Conservation (phyloP, 2,888 invertebrate species). For the Ectobius pallidus region DNA sequence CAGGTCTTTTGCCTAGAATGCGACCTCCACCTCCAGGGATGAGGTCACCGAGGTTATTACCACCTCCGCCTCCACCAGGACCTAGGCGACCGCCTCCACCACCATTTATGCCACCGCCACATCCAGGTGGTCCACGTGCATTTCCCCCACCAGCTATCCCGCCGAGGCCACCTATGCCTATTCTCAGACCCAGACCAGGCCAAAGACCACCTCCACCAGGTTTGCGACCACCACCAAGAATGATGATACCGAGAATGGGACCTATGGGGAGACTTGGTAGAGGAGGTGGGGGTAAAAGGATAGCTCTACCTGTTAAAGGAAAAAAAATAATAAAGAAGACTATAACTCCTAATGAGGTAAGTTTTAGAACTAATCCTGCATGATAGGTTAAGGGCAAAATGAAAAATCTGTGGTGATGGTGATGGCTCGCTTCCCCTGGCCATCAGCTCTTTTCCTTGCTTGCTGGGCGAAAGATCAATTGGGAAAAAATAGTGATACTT, state of each 20-base stretch:
- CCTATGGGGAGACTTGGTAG: slow-evolving; percentile 13
- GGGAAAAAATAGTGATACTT: no score
- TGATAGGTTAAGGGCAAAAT: no score
- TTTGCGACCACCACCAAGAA: slow-evolving; percentile 39
- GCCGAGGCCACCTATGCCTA: slow-evolving; percentile 40
- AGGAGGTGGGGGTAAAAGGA: slow-evolving; percentile 24
- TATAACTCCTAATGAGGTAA: not conserved
- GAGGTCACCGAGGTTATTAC: slow-evolving; percentile 47
- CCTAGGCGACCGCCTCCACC: slow-evolving; percentile 42
- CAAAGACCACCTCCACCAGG: slow-evolving; percentile 37
- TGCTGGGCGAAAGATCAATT: no score
- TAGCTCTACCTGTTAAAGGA: slow-evolving; percentile 8
- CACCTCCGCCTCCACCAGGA: slow-evolving; percentile 44
- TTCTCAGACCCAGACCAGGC: slow-evolving; percentile 28
- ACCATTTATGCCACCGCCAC: slow-evolving; percentile 47
- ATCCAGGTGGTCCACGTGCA: slow-evolving; percentile 37
- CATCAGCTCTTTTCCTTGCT: no score
- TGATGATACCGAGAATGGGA: slow-evolving; percentile 41
- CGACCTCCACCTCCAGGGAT: slow-evolving; percentile 45
- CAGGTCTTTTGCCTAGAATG: slow-evolving; percentile 40
- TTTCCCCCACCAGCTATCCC: slow-evolving; percentile 43
- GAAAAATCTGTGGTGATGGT: no score
- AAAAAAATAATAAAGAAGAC: slow-evolving; percentile 30
- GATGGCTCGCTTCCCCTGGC: no score
- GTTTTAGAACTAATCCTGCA: not conserved